A percentile compares a stretch with the other conserved stretches of the same genome.
phyloP scores from a whole-genome alignment of 2,797 vertebrate genomes.

The Clarias pachynema region DNA sequence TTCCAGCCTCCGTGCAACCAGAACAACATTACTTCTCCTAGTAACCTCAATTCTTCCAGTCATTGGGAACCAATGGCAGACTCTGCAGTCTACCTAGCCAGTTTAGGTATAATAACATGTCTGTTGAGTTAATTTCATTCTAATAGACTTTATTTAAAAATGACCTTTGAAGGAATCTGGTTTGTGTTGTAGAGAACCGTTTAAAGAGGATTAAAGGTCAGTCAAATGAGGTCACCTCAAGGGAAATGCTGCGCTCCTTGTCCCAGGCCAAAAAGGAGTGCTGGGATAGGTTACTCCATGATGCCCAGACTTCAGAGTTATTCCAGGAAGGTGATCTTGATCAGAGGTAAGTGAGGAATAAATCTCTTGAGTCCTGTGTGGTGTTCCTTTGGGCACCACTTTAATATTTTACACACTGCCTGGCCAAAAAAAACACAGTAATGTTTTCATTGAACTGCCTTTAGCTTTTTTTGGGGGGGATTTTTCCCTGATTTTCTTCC shows the following conservation, averaged over 20 bases:
- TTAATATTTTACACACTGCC: too few species aligned
- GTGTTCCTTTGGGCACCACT: not conserved
- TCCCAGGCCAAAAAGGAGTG: conserved; percentile 96
- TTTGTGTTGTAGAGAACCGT: conserved; percentile 82
- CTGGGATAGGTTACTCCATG: conserved; percentile 95
- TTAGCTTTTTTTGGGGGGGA: too few species aligned
- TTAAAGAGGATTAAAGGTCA: conserved; percentile 91
- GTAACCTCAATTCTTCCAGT: conserved; percentile 53
- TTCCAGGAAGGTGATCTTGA: conserved; percentile 87
- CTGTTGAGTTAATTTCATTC: not conserved
- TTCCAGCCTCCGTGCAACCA: conserved; percentile 72
- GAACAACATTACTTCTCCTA: conserved; percentile 44
- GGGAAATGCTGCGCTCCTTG: conserved; percentile 91
- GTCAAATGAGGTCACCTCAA: conserved; percentile 90
- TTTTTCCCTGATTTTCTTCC: too few species aligned
- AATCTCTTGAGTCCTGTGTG: not conserved
- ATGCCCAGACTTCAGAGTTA: conserved; percentile 85
- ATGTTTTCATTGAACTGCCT: too few species aligned
- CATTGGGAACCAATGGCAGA: conserved; percentile 92
- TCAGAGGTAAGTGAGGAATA: conserved; percentile 76
- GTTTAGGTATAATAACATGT: conserved; percentile 79
- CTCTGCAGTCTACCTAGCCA: conserved; percentile 90
- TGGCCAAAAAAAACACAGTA: too few species aligned
- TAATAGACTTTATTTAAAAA: conserved; percentile 4
- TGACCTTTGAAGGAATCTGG: not conserved